Evolutionary conservation across 1,140 invertebrate species (phyloP).

Genomic region (Bombus polaris): DNA sequence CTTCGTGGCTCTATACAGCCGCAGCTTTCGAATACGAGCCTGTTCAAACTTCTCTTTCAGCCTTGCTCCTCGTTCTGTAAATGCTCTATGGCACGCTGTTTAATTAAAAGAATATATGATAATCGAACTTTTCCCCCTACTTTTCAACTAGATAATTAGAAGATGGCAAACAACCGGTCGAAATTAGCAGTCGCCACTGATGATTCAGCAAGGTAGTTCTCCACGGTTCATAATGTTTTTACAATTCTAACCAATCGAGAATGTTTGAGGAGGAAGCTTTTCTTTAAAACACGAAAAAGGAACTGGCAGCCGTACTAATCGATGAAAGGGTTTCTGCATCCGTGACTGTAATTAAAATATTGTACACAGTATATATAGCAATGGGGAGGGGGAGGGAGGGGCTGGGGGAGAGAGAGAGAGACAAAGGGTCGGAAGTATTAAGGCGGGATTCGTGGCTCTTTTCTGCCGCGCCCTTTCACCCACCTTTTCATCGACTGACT

Average conservation of each 20-base stretch:
- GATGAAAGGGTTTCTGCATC: slow-evolving; percentile 30
- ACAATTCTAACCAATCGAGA: slow-evolving; percentile 1
- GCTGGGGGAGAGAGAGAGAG: background rate
- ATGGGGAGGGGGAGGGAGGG: background rate
- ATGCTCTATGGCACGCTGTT: background rate
- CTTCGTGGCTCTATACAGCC: slow-evolving; percentile 31
- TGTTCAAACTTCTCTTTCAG: slow-evolving; percentile 27
- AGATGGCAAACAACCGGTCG: background rate
- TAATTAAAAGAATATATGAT: slow-evolving; percentile 22
- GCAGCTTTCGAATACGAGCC: slow-evolving; percentile 43
- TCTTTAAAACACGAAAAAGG: slow-evolving; percentile 20
- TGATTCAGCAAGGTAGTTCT: background rate
- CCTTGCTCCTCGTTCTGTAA: background rate
- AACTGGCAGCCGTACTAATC: slow-evolving; percentile 41
- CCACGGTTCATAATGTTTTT: slow-evolving; percentile 4
- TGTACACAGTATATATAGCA: slow-evolving; percentile 36
- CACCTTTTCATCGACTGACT: slow-evolving; percentile 55
- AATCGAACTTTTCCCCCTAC: slow-evolving; percentile 7
- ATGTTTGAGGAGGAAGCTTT: slow-evolving; percentile 3
- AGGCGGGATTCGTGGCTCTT: slow-evolving; percentile 40
- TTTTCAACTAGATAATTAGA: background rate
- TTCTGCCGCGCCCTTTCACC: slow-evolving; percentile 5
- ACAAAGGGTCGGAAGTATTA: slow-evolving; percentile 42
- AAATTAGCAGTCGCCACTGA: slow-evolving; percentile 1
- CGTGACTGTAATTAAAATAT: slow-evolving; percentile 52